Base-by-base conservation (phyloP, 1,140 invertebrate genomes). In the Drosophila pachea region DNA sequence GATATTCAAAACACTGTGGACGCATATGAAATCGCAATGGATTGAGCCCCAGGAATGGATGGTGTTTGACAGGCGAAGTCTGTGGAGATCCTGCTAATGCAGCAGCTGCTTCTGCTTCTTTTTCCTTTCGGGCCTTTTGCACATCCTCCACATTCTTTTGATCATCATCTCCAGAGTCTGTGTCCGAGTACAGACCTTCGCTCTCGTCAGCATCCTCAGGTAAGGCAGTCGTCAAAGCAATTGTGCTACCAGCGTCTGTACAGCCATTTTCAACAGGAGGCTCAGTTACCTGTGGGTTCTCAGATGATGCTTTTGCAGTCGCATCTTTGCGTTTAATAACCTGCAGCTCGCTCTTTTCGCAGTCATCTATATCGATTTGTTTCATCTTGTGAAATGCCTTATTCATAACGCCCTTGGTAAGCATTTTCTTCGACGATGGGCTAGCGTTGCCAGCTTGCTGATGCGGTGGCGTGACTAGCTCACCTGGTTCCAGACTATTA, bases 401-500 rank as follows among this genome's bases (percentile, higher is more conserved):
- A 40, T 53, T 68, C 55, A 69, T 65, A 8, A 67, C 55, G 32
- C 79, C 78, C 64, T 79, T 82, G 48, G 63, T 14, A 4, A 77
- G 62, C 5, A 62, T 16, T 73, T 86, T 86, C 61, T 72, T 79
- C 8, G 48, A 40, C 4, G 52, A 58, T 0, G 62, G 74, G 62
- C 76, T 76, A 0, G 48, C 47, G 29, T 12, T 36, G 36, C 33
- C 60, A 7, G 47, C n/a, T 9, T 56, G 52, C 16, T 73, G 65
- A 63, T 82, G 87, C 8, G 87, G 87, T 22, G 87, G 87, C 29
- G 87, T 89, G 42, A 86, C 75, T 5, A 89, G 66, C 29, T 89
- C 87, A n/a, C 87, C 87, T 9, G 87, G 87, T 45, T 89, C 87
- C 47, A 89, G 36, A 11, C 78, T 84, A 45, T 79, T 88, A 36